Conservation (phyloP, 2,113 vertebrate genomes). For the Raja brachyura region DNA sequence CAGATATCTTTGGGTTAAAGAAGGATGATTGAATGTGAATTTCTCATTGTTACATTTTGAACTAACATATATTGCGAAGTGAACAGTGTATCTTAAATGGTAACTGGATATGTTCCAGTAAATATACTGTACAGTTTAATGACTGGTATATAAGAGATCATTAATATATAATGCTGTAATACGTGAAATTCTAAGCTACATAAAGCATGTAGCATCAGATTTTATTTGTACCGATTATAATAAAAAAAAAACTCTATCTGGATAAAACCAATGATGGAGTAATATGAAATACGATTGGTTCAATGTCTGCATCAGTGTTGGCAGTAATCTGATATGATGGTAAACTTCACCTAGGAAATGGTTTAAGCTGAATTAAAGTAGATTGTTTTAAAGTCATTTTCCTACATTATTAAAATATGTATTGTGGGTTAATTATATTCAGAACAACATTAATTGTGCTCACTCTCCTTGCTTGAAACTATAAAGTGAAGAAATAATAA, state of each 20-base stretch:
- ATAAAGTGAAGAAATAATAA: not conserved
- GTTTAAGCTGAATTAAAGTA: not conserved
- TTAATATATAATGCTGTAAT: not conserved
- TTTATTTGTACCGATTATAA: not conserved
- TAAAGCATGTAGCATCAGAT: not conserved
- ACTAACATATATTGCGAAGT: not conserved
- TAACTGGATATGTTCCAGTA: not conserved
- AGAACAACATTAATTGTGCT: not conserved
- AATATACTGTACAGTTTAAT: not conserved
- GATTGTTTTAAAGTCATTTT: not conserved
- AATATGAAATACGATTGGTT: not conserved
- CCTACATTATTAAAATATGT: not conserved
- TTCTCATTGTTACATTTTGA: not conserved
- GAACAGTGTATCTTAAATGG: not conserved
- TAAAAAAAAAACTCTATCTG: too few species aligned
- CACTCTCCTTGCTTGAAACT: not conserved
- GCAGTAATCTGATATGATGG: not conserved
- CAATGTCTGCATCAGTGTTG: not conserved
- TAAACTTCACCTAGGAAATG: not conserved
- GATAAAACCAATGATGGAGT: not conserved
- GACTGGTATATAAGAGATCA: not conserved
- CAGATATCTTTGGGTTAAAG: not conserved
- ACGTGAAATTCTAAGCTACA: not conserved
- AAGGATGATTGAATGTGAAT: not conserved
- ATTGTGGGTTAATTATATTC: not conserved